phyloP scores from a whole-genome alignment of 2,888 invertebrate species.

The Drosophila infuscata region DNA sequence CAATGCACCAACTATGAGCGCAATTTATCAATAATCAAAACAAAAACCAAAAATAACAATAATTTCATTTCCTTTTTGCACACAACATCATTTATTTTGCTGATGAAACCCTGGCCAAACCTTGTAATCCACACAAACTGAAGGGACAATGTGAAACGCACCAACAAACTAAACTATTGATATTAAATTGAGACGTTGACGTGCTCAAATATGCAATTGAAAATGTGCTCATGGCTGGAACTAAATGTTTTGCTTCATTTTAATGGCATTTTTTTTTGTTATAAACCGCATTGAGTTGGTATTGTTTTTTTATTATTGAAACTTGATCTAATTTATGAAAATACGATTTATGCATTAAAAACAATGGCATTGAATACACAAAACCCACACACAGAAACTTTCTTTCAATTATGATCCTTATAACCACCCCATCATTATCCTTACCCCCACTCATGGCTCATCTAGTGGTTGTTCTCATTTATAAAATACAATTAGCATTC shows the following conservation, averaged over 20 bases:
- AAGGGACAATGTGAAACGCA: constrained; percentile 23
- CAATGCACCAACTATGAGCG: constrained; percentile 40
- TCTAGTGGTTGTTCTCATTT: constrained; percentile 50
- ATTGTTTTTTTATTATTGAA: constrained; percentile 16
- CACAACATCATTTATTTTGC: background rate
- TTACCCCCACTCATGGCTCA: constrained; percentile 26
- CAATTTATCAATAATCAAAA: constrained; percentile 30
- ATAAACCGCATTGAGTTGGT: constrained; percentile 36
- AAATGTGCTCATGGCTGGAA: constrained; percentile 38
- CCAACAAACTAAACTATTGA: constrained; percentile 14
- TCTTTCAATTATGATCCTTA: constrained; percentile 47
- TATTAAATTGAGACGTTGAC: constrained; percentile 31
- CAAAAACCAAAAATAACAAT: constrained; percentile 6
- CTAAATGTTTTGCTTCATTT: constrained; percentile 25
- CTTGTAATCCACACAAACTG: constrained; percentile 11
- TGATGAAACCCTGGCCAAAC: background rate
- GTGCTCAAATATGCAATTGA: constrained; percentile 2
- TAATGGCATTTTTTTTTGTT: constrained; percentile 51
- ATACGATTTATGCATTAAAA: constrained; percentile 37
- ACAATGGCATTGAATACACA: constrained; percentile 52
- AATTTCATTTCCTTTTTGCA: background rate
- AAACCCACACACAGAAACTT: constrained; percentile 37
- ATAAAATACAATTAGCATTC: constrained; percentile 12
- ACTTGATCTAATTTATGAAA: constrained; percentile 51
- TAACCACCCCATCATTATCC: background rate